phyloP scores from a whole-genome alignment of 2,113 vertebrate species.

The Cynocephalus volans region DNA sequence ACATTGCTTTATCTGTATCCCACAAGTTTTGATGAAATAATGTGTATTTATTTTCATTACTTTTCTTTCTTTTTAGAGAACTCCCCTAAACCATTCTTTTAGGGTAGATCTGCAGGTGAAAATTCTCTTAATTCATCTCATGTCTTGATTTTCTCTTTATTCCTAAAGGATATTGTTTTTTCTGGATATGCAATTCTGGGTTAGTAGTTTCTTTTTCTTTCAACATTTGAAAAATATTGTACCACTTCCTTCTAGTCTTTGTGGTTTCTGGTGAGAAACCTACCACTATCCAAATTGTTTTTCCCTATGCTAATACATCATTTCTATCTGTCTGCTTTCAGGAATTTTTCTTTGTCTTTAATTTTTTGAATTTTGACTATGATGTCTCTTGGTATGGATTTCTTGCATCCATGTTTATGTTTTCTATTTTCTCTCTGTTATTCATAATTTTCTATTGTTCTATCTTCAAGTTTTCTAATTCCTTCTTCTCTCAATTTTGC shows the following conservation, averaged over 20 bases:
- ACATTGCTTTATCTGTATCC: neutral
- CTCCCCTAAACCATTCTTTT: neutral
- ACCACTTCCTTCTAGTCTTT: neutral
- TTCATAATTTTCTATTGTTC: neutral
- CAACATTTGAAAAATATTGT: neutral
- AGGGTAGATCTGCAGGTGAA: neutral
- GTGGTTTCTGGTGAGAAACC: neutral
- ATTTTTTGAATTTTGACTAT: neutral
- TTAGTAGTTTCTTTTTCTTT: neutral
- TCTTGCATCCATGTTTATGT: neutral
- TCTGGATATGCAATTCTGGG: neutral
- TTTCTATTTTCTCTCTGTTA: neutral
- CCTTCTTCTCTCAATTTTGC: neutral
- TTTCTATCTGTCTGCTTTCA: neutral
- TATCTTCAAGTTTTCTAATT: neutral
- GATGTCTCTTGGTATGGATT: neutral
- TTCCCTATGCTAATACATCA: neutral
- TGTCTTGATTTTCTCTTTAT: neutral
- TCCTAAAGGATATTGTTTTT: neutral
- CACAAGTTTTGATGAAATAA: neutral
- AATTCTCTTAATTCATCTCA: neutral
- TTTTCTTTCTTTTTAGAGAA: neutral
- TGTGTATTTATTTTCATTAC: neutral
- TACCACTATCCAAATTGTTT: neutral
- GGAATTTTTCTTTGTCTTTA: neutral